Evolutionary conservation across 2,797 vertebrate genomes (phyloP).

Genomic region (Alosa sapidissima): DNA sequence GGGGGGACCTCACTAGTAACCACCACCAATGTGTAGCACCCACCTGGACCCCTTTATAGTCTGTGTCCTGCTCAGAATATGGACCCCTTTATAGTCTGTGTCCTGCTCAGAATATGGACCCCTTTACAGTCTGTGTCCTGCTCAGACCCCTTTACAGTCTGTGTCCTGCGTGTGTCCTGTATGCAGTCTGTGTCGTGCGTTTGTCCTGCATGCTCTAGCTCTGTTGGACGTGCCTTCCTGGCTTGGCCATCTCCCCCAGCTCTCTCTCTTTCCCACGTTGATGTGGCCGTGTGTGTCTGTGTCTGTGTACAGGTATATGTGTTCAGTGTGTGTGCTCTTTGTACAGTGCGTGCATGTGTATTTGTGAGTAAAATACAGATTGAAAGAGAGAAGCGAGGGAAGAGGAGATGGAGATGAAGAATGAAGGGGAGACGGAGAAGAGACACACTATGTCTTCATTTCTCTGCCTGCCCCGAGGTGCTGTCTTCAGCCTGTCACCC

Average conservation of each 20-base stretch:
- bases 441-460: slow-evolving; percentile 16
- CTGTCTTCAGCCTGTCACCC: slow-evolving; percentile 46
- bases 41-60: too few species aligned
- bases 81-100: too few species aligned
- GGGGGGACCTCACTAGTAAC: too few species aligned
- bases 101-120: too few species aligned
- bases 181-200: too few species aligned
- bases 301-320: neutral
- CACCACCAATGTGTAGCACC: too few species aligned
- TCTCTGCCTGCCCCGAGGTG: slow-evolving; percentile 17
- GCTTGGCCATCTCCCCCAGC: neutral
- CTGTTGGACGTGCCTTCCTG: neutral
- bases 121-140: too few species aligned
- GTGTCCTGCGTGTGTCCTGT: too few species aligned
- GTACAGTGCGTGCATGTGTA: too few species aligned
- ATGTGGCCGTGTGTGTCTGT: neutral
- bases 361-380: too few species aligned
- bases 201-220: neutral
- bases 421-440: neutral
- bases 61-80: too few species aligned
- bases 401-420: neutral
- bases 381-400: neutral
- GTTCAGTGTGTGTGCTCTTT: neutral
- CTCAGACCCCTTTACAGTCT: too few species aligned
- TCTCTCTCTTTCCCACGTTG: neutral